Evolutionary conservation across 1,140 invertebrate genomes (phyloP), one percentile per base, ranked within the genome.

Genomic region (Cephus cinctus): DNA sequence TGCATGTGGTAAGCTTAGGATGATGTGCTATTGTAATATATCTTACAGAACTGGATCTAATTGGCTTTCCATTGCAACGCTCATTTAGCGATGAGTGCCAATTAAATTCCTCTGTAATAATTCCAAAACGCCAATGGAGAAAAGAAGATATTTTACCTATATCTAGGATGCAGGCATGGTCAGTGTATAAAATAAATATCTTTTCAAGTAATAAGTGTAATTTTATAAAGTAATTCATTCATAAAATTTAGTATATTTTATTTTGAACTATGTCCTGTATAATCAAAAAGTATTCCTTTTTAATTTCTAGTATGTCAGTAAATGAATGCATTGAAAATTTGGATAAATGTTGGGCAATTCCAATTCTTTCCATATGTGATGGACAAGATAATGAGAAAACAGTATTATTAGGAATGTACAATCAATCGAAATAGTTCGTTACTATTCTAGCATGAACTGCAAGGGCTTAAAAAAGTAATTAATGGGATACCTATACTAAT

Each of bases 321-420:
- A 61, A 56, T 39, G 15, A 41, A 21, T 32, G 52, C 39, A 21
- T 52, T 2, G 43, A 62, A 30, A 35, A 48, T 15, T 19, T 49
- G n/a, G 5, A 34, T 15, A 12, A 45, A 18, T 38, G 50, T 47
- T 44, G 54, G 38, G 50, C 32, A 11, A 36, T 48, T 8, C 61
- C 65, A 25, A 45, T 69, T 52, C 62, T 73, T 46, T 62, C 50
- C 20, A 46, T 74, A 22, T 71, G 66, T 2, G 50, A 71, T 48
- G 57, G 47, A 5, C 39, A 54, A 21, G 57, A 63, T 31, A 41
- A 49, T 25, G 53, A 60, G 11, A 50, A 40, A 43, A 63, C 49
- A 8, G 27, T 59, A 32, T 41, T 73, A 6, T 25, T 73, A 4
- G 71, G 71, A 21, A 35, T 31, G 11, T 46, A 40, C 8, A 36